Percentiles rank a stretch among this genome's conserved stretches.
These are phyloP conservation scores for Anthopleura xanthogrammica DNA, from an alignment of 92 coral and sea anemone genomes.

Conservation along the genomic window DNA sequence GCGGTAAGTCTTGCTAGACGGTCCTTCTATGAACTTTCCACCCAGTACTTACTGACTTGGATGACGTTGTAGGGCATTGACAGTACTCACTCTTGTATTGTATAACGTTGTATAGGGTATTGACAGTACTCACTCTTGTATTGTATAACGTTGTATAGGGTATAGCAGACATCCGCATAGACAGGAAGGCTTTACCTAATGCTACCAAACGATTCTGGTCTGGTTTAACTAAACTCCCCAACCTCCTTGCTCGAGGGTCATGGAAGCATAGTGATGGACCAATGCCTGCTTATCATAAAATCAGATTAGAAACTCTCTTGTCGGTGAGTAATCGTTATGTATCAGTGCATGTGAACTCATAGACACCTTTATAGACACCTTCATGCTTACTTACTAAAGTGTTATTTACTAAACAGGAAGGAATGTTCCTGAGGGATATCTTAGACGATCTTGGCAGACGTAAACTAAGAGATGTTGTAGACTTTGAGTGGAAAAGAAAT, in stretches of 20 bases:
- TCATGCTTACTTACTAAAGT: not conserved
- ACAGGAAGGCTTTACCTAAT: conserved; percentile 91
- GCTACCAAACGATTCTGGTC: conserved; percentile 96
- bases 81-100: not conserved
- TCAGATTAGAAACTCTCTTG: conserved; percentile 74
- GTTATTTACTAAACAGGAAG: conserved; percentile 53
- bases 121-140: not conserved
- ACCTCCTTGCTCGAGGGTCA: conserved; percentile 70
- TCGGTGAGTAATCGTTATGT: conserved; percentile 57
- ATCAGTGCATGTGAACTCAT: not conserved
- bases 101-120: too few species aligned
- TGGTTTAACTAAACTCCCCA: conserved; percentile 80
- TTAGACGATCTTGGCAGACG: conserved; percentile 92
- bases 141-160: conserved; percentile 48
- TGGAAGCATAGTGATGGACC: conserved; percentile 88
- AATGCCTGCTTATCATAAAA: conserved; percentile 76
- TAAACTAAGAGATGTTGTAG: conserved; percentile 89
- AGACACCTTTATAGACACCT: not conserved
- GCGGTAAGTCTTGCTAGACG: conserved; percentile 45
- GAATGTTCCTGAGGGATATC: conserved; percentile 94
- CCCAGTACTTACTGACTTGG: too few species aligned
- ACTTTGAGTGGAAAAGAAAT: conserved; percentile 98
- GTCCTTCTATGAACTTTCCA: not conserved
- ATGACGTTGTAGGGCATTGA: too few species aligned
- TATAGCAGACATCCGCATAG: conserved; percentile 89